phyloP scores from a whole-genome alignment of 2,797 vertebrate species.

The Arctocebus calabarensis region DNA sequence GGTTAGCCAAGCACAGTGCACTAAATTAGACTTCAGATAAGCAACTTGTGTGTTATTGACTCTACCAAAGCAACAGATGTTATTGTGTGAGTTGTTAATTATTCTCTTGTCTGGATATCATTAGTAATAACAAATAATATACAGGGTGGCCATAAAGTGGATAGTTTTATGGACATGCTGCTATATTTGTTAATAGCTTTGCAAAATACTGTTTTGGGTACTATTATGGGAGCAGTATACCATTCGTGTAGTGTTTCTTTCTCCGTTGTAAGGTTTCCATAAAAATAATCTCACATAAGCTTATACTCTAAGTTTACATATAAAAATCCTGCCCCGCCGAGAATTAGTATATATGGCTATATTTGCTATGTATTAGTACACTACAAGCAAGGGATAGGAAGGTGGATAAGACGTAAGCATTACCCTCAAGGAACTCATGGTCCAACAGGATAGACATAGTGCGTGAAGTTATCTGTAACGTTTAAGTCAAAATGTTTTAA shows the following conservation, averaged over 20 bases:
- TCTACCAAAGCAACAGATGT: not conserved
- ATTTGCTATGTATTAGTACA: not conserved
- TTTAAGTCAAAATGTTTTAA: not conserved
- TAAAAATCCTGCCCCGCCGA: not conserved
- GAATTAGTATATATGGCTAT: not conserved
- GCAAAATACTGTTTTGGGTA: not conserved
- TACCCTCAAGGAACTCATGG: not conserved
- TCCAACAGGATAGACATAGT: not conserved
- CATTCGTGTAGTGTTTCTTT: not conserved
- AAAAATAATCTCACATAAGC: not conserved
- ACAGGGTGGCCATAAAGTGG: no score
- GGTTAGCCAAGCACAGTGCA: not conserved
- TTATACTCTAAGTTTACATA: not conserved
- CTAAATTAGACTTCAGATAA: slow-evolving; percentile 5
- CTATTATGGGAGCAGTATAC: not conserved
- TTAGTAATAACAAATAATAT: not conserved
- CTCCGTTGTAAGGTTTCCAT: not conserved
- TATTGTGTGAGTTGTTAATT: not conserved
- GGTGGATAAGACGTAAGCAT: not conserved
- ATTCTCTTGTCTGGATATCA: not conserved
- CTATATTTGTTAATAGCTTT: not conserved
- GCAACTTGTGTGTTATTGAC: not conserved
- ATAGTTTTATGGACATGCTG: no score
- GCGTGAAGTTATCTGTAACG: not conserved
- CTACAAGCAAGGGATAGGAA: not conserved